These are phyloP conservation scores for Phaonia tiefii DNA, from an alignment of 2,888 invertebrate genomes.

Conservation along the genomic window DNA sequence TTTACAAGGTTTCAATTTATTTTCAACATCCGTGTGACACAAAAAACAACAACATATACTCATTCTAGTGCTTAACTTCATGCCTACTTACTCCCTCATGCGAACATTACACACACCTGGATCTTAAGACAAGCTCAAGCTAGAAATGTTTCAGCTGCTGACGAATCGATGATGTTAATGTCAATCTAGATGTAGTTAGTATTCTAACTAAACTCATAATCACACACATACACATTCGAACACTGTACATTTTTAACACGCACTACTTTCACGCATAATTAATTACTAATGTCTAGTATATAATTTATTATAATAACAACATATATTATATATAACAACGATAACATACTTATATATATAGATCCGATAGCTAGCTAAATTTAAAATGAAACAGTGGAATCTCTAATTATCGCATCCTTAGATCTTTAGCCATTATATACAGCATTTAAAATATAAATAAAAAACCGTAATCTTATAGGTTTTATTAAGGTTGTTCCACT, in stretches of 20 bases:
- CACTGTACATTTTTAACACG: neutral
- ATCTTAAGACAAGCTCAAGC: neutral
- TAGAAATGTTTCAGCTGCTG: neutral
- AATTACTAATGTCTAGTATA: slow-evolving; percentile 17
- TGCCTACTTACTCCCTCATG: no score
- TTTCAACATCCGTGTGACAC: slow-evolving; percentile 7
- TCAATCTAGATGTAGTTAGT: slow-evolving; percentile 26
- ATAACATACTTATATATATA: no score
- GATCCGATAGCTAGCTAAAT: neutral
- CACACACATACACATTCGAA: neutral
- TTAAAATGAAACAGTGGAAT: neutral
- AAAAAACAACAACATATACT: slow-evolving; percentile 22
- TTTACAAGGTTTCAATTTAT: slow-evolving; percentile 24
- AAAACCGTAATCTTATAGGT: no score
- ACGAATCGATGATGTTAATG: slow-evolving; percentile 6
- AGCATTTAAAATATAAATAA: neutral
- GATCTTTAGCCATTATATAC: neutral
- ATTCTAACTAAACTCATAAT: neutral
- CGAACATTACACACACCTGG: slow-evolving; percentile 15
- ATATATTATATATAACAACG: no score
- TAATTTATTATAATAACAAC: no score
- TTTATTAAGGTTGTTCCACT: no score
- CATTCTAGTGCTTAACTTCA: neutral
- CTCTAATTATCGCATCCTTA: neutral
- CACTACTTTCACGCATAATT: slow-evolving; percentile 34